A percentile compares a stretch with the other conserved stretches of the same genome.
These are phyloP conservation scores for Camponotus pennsylvanicus DNA, from an alignment of 1,140 invertebrate genomes.

Conservation along the genomic window DNA sequence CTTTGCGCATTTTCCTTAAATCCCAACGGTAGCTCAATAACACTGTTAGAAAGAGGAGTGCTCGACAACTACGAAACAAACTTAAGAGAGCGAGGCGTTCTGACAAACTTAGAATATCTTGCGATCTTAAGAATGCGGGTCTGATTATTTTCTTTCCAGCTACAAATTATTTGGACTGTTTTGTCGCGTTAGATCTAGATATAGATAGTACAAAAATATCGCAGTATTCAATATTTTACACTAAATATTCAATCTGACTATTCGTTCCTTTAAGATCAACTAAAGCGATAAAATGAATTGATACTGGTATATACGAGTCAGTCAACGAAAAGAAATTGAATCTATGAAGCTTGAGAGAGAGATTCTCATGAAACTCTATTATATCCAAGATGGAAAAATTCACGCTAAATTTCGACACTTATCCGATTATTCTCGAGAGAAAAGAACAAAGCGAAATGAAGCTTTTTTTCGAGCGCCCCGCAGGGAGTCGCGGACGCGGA, in stretches of 20 bases:
- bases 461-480: neutral
- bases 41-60: constrained; percentile 1
- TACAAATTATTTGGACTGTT: constrained; percentile 50
- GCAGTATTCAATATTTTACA: neutral
- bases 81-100: constrained; percentile 30
- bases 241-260: neutral
- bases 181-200: neutral
- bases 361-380: neutral
- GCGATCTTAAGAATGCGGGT: constrained; percentile 56
- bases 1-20: constrained; percentile 57
- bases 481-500: constrained; percentile 2
- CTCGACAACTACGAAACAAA: constrained; percentile 56
- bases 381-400: constrained; percentile 36
- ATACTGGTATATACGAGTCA: neutral
- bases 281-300: neutral
- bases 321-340: neutral
- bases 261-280: neutral
- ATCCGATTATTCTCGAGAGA: constrained; percentile 39
- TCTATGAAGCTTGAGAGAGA: neutral
- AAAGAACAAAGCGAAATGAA: neutral
- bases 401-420: neutral
- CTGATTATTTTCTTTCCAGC: constrained; percentile 53
- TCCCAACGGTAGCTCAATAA: constrained; percentile 57
- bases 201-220: constrained; percentile 23
- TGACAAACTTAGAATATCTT: constrained; percentile 51